Percentiles rank a stretch among this genome's conserved stretches.
phyloP scores from a whole-genome alignment of 2,888 invertebrate genomes.

The Andrena bicolor region DNA sequence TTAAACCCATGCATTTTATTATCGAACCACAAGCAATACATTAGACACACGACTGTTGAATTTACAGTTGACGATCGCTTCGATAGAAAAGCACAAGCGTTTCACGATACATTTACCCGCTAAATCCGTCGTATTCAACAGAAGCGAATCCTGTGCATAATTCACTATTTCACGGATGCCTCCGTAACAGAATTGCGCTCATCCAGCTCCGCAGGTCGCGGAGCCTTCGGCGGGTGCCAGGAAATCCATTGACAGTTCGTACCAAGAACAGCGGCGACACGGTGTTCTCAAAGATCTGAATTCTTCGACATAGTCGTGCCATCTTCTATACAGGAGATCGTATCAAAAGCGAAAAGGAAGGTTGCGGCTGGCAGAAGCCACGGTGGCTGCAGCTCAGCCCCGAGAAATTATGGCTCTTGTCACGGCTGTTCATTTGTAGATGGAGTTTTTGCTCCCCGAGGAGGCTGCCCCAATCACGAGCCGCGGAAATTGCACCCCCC shows the following conservation, averaged over 20 bases:
- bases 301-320: constrained; percentile 55
- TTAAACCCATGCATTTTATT: no score
- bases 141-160: no score
- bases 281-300: constrained; percentile 44
- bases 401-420: constrained; percentile 90
- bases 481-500: constrained; percentile 88
- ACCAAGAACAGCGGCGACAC: not conserved
- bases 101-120: no score
- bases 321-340: constrained; percentile 67
- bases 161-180: no score
- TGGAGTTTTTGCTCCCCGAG: constrained; percentile 89
- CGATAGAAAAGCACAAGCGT: no score
- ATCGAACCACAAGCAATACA: no score
- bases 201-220: not conserved
- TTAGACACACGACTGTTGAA: no score
- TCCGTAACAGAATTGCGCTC: not conserved
- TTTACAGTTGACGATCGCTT: no score
- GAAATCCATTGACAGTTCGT: constrained; percentile 10
- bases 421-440: constrained; percentile 91
- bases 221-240: not conserved
- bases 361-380: constrained; percentile 77
- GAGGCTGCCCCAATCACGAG: constrained; percentile 89
- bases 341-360: constrained; percentile 75
- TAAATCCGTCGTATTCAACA: no score
- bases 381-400: constrained; percentile 81